Base-by-base conservation (phyloP, 2,888 invertebrate genomes). In the Panzeria rudis region DNA sequence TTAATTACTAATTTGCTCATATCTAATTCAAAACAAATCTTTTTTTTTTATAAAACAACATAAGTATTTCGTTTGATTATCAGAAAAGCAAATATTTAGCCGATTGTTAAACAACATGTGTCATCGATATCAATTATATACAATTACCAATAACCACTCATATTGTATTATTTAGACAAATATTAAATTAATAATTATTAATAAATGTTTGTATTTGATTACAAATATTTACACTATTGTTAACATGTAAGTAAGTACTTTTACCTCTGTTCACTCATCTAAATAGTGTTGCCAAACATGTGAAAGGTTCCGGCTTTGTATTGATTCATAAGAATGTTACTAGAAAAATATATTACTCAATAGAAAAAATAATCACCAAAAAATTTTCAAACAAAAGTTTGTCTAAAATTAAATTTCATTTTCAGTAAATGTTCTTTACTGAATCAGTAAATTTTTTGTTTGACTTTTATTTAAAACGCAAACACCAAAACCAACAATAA, bases 141-240 rank as follows among this genome's bases (percentile, higher is more conserved):
- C 8, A 41, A 52, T 64, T 75, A 15, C 15, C 41, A 11, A 75
- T n/a, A n/a, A 4, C 29, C 5, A 35, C 9, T n/a, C 15, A 6
- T 35, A 50, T 52, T 17, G 29, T 5, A 13, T 8, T 29, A 20
- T 62, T 64, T 52, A 52, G 54, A 64, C 56, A 77, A 77, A 77
- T 56, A 56, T 35, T 47, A 47, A 68, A 66, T 32, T 7, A 41
- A 56, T 68, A 23, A 35, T 17, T 47, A 47, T 35, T 23, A 56
- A n/a, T 62, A 66, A 54, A 44, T 66, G 54, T 44, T 76, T 66
- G 35, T 66, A 56, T 59, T 47, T 38, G 44, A 66, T 54, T 15
- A 3, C 8, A 54, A 68, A 52, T 64, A 52, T 62, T 61, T 50
- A 7, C 20, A 61, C 52, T 52, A 32, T 64, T 64, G 29, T 75